A percentile compares a stretch with the other conserved stretches of the same genome.
Evolutionary conservation across 2,888 invertebrate species (phyloP).

Genomic region (Stenotaenia linearis): DNA sequence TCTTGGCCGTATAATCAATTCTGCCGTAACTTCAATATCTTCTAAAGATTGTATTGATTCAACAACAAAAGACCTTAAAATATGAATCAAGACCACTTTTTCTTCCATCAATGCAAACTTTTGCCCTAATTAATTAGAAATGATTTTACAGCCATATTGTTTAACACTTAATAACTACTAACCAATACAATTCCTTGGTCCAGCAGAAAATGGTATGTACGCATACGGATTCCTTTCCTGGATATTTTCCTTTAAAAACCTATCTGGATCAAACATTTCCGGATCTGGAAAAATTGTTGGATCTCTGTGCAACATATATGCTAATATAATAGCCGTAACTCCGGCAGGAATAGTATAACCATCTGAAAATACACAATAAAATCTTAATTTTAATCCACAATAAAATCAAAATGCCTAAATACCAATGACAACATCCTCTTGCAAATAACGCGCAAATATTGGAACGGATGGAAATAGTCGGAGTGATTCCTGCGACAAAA

Average conservation of each 20-base stretch:
- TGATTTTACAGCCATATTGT: background rate
- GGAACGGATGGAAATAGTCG: conserved; percentile 52
- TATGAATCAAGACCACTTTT: background rate
- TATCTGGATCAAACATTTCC: conserved; percentile 68
- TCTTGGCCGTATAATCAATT: background rate
- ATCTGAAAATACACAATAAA: conserved; percentile 35
- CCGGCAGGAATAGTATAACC: conserved; percentile 63
- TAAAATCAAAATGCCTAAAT: conserved; percentile 13
- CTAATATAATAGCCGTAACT: conserved; percentile 59
- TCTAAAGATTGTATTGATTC: background rate
- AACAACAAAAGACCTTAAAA: conserved; percentile 5
- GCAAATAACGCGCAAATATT: conserved; percentile 46
- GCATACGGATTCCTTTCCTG: conserved; percentile 61
- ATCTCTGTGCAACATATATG: conserved; percentile 60
- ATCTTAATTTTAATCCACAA: background rate
- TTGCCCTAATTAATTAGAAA: background rate
- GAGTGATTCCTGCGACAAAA: conserved; percentile 47
- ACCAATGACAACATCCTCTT: conserved; percentile 46
- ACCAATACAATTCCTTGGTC: conserved; percentile 42
- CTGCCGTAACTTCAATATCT: background rate
- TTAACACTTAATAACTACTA: background rate
- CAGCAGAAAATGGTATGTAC: conserved; percentile 51
- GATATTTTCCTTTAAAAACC: conserved; percentile 66
- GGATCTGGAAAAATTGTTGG: conserved; percentile 61
- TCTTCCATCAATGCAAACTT: conserved; percentile 28